Percentiles rank a stretch among this genome's conserved stretches.
Conservation (phyloP, 2,797 vertebrate genomes). For the Acestrorhynchus altus region DNA sequence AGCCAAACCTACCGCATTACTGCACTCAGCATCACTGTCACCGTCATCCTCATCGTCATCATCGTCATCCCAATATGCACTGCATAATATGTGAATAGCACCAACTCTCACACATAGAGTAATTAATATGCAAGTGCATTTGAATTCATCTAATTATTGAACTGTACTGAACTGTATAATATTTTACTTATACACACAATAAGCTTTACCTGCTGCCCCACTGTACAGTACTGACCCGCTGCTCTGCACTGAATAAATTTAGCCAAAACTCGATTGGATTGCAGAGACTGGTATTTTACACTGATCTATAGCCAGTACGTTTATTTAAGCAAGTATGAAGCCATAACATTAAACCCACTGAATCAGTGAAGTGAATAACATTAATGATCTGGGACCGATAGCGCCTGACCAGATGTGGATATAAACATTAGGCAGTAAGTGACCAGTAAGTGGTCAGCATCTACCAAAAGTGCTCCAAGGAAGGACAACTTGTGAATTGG, state of each 20-base stretch:
- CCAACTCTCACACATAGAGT: constrained; percentile 34
- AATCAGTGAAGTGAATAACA: too few species aligned
- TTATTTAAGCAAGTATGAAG: neutral
- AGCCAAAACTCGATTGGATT: neutral
- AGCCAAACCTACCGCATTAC: constrained; percentile 54
- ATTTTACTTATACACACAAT: constrained; percentile 10
- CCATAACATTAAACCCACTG: too few species aligned
- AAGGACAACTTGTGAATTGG: too few species aligned
- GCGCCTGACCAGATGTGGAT: too few species aligned
- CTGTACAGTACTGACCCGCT: neutral
- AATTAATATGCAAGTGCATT: neutral
- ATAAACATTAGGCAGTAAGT: too few species aligned
- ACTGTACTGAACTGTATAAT: neutral
- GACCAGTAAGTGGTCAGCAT: too few species aligned
- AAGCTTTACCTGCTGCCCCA: neutral
- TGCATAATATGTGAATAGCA: constrained; percentile 40
- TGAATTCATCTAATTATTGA: neutral
- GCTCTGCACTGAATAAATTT: constrained; percentile 4
- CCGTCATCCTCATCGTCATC: constrained; percentile 59
- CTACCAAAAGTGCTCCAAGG: too few species aligned
- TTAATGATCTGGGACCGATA: too few species aligned
- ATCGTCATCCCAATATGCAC: constrained; percentile 60
- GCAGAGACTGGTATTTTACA: neutral
- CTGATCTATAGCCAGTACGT: neutral
- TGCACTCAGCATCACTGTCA: constrained; percentile 57